Evolutionary conservation across 2,113 vertebrate species (phyloP).

Genomic region (Pollachius pollachius): DNA sequence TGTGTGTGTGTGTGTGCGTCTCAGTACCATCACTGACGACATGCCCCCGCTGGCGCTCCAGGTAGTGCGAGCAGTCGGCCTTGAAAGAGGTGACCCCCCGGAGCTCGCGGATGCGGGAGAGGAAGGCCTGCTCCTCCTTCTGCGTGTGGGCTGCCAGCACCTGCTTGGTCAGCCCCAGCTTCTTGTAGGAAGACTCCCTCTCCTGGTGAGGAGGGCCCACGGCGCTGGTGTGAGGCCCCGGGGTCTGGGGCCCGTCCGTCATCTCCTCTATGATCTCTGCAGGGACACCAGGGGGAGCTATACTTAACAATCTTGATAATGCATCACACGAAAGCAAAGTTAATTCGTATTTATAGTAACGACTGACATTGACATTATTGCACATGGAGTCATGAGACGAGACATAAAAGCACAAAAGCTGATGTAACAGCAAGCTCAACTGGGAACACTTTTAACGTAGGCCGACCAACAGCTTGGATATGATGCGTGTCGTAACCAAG

Average conservation of each 20-base stretch:
- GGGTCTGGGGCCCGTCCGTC: constrained; percentile 62
- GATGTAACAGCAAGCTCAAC: no score
- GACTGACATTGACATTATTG: no score
- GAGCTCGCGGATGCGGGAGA: constrained; percentile 81
- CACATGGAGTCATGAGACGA: no score
- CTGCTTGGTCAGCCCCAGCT: constrained; percentile 89
- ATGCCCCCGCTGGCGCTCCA: constrained; percentile 75
- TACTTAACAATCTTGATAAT: neutral
- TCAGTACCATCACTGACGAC: constrained; percentile 57
- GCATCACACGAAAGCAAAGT: constrained; percentile 12
- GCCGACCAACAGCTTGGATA: no score
- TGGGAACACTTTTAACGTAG: no score
- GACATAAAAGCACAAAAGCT: no score
- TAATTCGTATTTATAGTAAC: neutral
- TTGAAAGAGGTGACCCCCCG: constrained; percentile 74
- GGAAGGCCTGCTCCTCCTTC: constrained; percentile 91
- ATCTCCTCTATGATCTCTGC: constrained; percentile 86
- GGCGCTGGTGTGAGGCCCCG: constrained; percentile 35
- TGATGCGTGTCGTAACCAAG: no score
- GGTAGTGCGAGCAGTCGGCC: constrained; percentile 77
- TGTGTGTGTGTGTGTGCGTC: neutral
- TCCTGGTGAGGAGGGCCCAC: constrained; percentile 72
- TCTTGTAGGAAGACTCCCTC: constrained; percentile 80
- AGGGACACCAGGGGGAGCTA: constrained; percentile 16
- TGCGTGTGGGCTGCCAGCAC: constrained; percentile 91